Conservation (phyloP, 2,797 vertebrate species). For the Anniella stebbinsi region DNA sequence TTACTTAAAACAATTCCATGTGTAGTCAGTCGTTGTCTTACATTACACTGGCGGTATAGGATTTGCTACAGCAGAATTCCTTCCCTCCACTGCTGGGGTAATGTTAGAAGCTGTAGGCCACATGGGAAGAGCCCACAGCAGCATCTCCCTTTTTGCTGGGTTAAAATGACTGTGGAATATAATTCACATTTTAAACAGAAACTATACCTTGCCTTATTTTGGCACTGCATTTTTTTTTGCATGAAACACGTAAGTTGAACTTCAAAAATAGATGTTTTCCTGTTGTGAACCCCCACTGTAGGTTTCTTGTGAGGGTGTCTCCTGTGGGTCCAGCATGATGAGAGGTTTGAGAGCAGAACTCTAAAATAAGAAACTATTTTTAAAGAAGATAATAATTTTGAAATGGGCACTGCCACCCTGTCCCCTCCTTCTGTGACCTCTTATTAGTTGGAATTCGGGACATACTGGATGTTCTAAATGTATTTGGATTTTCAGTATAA, state of each 20-base stretch:
- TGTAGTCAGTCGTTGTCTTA: not conserved
- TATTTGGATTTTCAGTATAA: not conserved
- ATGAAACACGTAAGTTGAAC: not conserved
- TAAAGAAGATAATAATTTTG: not conserved
- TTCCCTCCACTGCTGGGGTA: no score
- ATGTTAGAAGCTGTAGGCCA: not conserved
- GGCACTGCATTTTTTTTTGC: not conserved
- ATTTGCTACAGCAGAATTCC: not conserved
- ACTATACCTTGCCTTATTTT: not conserved
- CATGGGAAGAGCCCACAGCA: not conserved
- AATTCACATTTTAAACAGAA: not conserved
- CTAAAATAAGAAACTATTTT: not conserved
- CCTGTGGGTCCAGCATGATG: not conserved
- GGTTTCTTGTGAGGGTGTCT: slow-evolving; percentile 2
- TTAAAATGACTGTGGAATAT: not conserved
- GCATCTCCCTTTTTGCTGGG: not conserved
- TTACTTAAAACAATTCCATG: not conserved
- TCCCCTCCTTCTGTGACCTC: not conserved
- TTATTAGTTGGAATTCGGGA: not conserved
- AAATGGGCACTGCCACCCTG: not conserved
- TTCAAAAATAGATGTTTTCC: not conserved
- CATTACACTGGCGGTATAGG: not conserved
- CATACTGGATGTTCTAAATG: not conserved
- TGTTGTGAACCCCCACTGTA: not conserved
- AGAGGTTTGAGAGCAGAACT: not conserved